phyloP scores from a whole-genome alignment of 2,113 vertebrate species.

The Istiophorus platypterus region DNA sequence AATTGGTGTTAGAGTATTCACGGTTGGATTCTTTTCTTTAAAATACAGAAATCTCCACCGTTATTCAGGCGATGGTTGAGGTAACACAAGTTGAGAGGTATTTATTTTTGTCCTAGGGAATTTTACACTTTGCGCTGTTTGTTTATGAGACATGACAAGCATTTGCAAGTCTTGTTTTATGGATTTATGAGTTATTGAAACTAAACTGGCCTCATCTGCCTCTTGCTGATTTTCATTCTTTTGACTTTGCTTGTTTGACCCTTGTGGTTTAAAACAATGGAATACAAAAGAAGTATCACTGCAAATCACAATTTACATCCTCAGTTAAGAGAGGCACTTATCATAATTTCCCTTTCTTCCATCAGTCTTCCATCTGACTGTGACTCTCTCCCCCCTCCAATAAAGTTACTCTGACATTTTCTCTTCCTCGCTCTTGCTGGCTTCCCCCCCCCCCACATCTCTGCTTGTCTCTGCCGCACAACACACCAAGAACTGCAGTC shows the following conservation, averaged over 20 bases:
- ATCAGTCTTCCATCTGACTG: slow-evolving; percentile 43
- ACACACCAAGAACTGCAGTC: slow-evolving; percentile 55
- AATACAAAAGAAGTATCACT: slow-evolving; percentile 51
- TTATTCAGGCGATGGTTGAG: slow-evolving; percentile 42
- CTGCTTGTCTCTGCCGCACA: slow-evolving; percentile 34
- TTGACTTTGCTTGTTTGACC: slow-evolving; percentile 57
- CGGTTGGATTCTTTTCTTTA: slow-evolving; percentile 33
- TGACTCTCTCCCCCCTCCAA: slow-evolving; percentile 22
- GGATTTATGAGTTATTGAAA: slow-evolving; percentile 53
- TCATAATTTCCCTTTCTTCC: slow-evolving; percentile 52
- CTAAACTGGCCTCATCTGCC: slow-evolving; percentile 38
- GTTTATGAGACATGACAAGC: slow-evolving; percentile 54
- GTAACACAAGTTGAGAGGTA: slow-evolving; percentile 42
- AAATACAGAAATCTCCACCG: slow-evolving; percentile 35
- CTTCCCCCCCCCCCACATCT: background rate
- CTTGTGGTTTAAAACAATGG: slow-evolving; percentile 50
- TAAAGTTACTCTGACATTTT: slow-evolving; percentile 29
- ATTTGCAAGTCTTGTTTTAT: slow-evolving; percentile 46
- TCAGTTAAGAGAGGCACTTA: slow-evolving; percentile 62
- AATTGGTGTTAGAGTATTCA: slow-evolving; percentile 33
- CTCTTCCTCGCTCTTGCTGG: slow-evolving; percentile 1
- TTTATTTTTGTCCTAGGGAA: slow-evolving; percentile 48
- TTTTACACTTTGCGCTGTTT: slow-evolving; percentile 42
- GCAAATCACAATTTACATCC: slow-evolving; percentile 60
- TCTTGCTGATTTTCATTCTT: slow-evolving; percentile 35